phyloP scores from a whole-genome alignment of 2,888 invertebrate genomes.

The Elysia crispata region DNA sequence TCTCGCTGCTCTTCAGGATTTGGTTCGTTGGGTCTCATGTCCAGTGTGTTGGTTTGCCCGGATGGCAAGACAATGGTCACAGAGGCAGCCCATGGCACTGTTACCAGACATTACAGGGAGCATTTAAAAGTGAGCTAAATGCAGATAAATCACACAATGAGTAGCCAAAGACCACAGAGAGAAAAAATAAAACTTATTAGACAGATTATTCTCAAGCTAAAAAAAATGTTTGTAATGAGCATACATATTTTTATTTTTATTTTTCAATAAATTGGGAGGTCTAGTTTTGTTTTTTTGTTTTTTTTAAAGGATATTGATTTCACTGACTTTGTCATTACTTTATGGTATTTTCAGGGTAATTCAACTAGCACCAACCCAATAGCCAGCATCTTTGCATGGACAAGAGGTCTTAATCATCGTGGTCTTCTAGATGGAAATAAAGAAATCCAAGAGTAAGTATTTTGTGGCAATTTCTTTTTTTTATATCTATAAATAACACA shows the following conservation, averaged over 20 bases:
- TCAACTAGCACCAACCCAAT: conserved; percentile 93
- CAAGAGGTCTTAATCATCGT: conserved; percentile 88
- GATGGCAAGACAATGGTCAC: conserved; percentile 82
- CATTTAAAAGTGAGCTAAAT: conserved; percentile 83
- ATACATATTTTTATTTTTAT: too few relatives aligned
- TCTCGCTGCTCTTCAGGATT: conserved; percentile 75
- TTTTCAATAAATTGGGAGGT: too few relatives aligned
- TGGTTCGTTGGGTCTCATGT: conserved; percentile 89
- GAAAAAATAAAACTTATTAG: too few relatives aligned
- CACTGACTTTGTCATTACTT: too few relatives aligned
- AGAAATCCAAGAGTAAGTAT: conserved; percentile 80
- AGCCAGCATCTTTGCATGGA: conserved; percentile 95
- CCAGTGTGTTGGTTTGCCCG: conserved; percentile 81
- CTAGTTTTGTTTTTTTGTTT: too few relatives aligned
- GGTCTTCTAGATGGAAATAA: conserved; percentile 88
- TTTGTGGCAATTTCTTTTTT: too few relatives aligned
- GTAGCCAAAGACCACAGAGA: too few relatives aligned
- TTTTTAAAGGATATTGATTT: too few relatives aligned
- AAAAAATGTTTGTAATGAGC: too few relatives aligned
- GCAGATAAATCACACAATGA: not conserved
- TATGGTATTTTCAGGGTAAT: conserved; percentile 82
- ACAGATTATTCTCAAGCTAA: too few relatives aligned
- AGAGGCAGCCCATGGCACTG: conserved; percentile 82
- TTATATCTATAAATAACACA: too few relatives aligned
- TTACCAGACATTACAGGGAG: conserved; percentile 83